phyloP scores from a whole-genome alignment of 2,113 vertebrate genomes.

The Myxocyprinus asiaticus region DNA sequence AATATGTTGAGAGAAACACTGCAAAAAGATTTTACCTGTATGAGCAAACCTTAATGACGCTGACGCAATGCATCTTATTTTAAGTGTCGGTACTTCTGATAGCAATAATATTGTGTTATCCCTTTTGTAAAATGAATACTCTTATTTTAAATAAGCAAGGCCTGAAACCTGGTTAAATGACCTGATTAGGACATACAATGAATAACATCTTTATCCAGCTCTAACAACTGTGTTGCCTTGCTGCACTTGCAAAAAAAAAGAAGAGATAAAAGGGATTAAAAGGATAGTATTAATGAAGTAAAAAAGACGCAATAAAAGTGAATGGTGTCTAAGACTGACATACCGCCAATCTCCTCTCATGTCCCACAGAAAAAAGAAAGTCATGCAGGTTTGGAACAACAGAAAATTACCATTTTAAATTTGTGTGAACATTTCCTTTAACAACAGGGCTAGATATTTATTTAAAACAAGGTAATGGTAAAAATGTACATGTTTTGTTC shows the following conservation, averaged over 20 bases:
- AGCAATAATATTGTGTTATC: background rate
- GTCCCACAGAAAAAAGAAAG: too few relatives aligned
- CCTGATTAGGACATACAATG: background rate
- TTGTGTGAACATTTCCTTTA: too few relatives aligned
- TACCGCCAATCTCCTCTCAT: too few relatives aligned
- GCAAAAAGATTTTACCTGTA: background rate
- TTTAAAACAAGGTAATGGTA: background rate
- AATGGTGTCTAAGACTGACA: too few relatives aligned
- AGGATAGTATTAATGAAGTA: too few relatives aligned
- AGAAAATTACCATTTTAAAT: too few relatives aligned
- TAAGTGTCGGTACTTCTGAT: background rate
- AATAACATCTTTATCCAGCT: background rate
- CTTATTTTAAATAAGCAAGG: background rate
- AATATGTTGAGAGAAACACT: too few relatives aligned
- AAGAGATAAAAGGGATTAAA: too few relatives aligned
- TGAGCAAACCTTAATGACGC: background rate
- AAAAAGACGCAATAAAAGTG: too few relatives aligned
- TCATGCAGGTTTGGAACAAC: too few relatives aligned
- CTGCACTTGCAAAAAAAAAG: background rate
- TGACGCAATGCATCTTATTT: conserved; percentile 5
- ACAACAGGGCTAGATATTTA: too few relatives aligned
- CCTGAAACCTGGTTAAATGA: conserved; percentile 1
- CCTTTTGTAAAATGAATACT: conserved; percentile 1
- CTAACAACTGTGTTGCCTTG: background rate
- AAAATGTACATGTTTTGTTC: background rate